Evolutionary conservation across 2,113 vertebrate species (phyloP).

Genomic region (Procavia capensis): DNA sequence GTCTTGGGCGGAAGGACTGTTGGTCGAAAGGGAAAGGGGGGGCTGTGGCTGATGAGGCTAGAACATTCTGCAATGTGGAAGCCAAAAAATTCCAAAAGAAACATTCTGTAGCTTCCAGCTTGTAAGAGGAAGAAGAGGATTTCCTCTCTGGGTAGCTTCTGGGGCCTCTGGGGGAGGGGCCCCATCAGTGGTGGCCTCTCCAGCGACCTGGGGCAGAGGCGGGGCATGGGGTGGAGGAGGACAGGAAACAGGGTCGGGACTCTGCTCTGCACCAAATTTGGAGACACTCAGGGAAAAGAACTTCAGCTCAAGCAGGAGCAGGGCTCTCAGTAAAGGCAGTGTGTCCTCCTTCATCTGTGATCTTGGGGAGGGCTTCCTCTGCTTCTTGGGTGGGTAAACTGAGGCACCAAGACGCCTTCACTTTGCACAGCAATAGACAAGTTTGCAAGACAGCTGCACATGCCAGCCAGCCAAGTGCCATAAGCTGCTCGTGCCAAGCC

Average conservation of each 20-base stretch:
- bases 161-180: slow-evolving; percentile 31
- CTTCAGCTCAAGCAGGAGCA: background rate
- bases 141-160: slow-evolving; percentile 62
- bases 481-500: too few species aligned
- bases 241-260: slow-evolving; percentile 56
- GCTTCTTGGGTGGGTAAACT: background rate
- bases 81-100: slow-evolving; percentile 62
- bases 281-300: slow-evolving; percentile 42
- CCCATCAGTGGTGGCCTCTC: background rate
- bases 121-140: slow-evolving; percentile 60
- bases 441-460: background rate
- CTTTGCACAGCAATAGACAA: background rate
- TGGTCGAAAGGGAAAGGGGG: background rate
- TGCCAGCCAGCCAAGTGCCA: too few species aligned
- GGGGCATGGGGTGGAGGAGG: background rate
- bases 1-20: background rate
- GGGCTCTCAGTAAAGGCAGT: background rate
- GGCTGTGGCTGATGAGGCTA: slow-evolving; percentile 47
- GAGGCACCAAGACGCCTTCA: background rate
- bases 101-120: slow-evolving; percentile 55
- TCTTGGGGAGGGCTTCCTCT: background rate
- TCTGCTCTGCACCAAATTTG: slow-evolving; percentile 68
- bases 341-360: accelerated
- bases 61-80: slow-evolving; percentile 54
- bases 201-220: background rate